Evolutionary conservation across 53 echinoderm and acorn worm genomes (phyloP).

Genomic region (Mesocentrotus franciscanus): DNA sequence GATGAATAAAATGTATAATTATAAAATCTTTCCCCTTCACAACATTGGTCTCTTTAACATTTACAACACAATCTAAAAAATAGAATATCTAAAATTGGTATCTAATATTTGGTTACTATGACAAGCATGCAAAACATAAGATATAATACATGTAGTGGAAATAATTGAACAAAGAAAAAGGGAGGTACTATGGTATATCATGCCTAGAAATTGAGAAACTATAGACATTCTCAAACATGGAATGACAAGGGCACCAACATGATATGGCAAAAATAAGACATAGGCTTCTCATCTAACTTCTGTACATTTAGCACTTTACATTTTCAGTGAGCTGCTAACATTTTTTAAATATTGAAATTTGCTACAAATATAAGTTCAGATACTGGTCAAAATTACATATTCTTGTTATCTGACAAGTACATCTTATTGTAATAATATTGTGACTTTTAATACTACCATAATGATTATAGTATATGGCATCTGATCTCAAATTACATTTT

Average conservation of each 20-base stretch:
- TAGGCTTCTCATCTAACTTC: not conserved
- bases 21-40: not conserved
- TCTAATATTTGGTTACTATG: not conserved
- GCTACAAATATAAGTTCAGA: too few relatives aligned
- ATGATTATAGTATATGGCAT: not conserved
- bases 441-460: not conserved
- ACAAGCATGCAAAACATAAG: not conserved
- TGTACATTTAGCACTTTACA: not conserved
- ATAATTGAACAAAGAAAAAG: not conserved
- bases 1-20: not conserved
- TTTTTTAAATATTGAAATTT: too few relatives aligned
- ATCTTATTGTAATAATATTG: not conserved
- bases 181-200: not conserved
- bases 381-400: not conserved
- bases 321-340: too few relatives aligned
- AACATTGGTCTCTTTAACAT: not conserved
- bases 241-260: not conserved
- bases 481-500: not conserved
- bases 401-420: not conserved
- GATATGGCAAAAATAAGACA: not conserved
- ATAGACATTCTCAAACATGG: not conserved
- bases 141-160: not conserved
- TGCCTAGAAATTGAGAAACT: conserved; percentile 7
- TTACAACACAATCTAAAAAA: not conserved
- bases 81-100: not conserved